Evolutionary conservation across 2,888 invertebrate genomes (phyloP).

Genomic region (Junonia oenone): DNA sequence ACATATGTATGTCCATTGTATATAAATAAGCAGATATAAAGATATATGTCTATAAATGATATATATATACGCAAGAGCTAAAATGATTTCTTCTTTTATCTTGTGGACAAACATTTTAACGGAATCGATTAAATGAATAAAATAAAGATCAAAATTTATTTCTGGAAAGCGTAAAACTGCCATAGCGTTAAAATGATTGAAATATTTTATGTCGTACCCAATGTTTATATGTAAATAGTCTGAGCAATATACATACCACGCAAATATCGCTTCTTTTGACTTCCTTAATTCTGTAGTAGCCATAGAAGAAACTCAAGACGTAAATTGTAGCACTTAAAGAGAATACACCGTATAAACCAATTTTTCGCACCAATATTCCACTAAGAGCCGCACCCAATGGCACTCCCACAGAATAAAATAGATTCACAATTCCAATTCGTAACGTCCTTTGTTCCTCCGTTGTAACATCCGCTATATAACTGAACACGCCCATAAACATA

Average conservation of each 20-base stretch:
- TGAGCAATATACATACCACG: constrained; percentile 51
- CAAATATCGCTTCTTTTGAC: constrained; percentile 63
- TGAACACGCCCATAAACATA: constrained; percentile 94
- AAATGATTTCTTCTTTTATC: too few relatives aligned
- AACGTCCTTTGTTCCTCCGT: constrained; percentile 90
- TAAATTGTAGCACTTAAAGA: constrained; percentile 87
- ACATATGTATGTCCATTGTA: too few relatives aligned
- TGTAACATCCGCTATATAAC: constrained; percentile 93
- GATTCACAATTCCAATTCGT: constrained; percentile 91
- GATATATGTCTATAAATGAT: too few relatives aligned
- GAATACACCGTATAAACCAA: constrained; percentile 91
- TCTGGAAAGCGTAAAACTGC: too few relatives aligned
- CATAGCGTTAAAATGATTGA: too few relatives aligned
- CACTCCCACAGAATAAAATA: constrained; percentile 92
- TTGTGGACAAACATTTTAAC: too few relatives aligned
- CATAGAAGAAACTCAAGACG: constrained; percentile 86
- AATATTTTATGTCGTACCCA: too few relatives aligned
- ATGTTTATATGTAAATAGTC: not conserved
- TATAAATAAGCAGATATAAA: too few relatives aligned
- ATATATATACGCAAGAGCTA: too few relatives aligned
- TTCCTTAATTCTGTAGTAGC: constrained; percentile 85
- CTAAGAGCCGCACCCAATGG: constrained; percentile 94
- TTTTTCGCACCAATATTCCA: constrained; percentile 86
- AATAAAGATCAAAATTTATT: too few relatives aligned
- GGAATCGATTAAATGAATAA: too few relatives aligned